phyloP scores from a whole-genome alignment of 1,140 invertebrate species.

The Atopsyche davidsoni region DNA sequence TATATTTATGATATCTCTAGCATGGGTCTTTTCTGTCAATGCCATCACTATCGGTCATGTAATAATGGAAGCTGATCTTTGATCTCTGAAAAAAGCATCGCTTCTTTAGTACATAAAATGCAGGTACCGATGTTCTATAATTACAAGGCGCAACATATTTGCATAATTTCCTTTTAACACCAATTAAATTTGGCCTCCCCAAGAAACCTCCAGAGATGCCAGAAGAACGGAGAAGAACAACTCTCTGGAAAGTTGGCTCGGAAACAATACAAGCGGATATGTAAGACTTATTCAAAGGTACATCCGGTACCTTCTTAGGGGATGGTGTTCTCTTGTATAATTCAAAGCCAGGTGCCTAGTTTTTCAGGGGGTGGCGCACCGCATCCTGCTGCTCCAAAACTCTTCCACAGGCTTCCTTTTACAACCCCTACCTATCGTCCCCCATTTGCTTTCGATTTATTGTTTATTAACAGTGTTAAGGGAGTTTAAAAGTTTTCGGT shows the following conservation, averaged over 20 bases:
- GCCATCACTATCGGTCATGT: too few relatives aligned
- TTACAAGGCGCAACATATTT: constrained; percentile 26
- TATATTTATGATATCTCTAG: too few relatives aligned
- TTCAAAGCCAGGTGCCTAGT: constrained; percentile 30
- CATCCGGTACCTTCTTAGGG: not conserved
- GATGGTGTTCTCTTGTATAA: constrained; percentile 23
- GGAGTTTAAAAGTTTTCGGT: constrained; percentile 28
- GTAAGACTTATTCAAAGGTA: constrained; percentile 23
- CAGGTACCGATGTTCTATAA: too few relatives aligned
- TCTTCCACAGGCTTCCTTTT: constrained; percentile 11
- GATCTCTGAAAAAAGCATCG: too few relatives aligned
- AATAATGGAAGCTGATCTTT: too few relatives aligned
- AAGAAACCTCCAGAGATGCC: not conserved
- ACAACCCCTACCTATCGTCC: not conserved
- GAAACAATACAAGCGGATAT: constrained; percentile 29
- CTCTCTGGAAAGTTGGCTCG: constrained; percentile 21
- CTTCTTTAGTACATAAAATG: too few relatives aligned
- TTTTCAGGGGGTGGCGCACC: constrained; percentile 18
- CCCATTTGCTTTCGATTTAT: constrained; percentile 27
- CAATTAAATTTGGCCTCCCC: constrained; percentile 27
- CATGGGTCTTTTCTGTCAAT: too few relatives aligned
- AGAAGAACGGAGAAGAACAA: constrained; percentile 27
- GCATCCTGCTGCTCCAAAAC: constrained; percentile 16
- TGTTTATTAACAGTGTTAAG: constrained; percentile 31
- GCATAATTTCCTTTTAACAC: constrained; percentile 31